Evolutionary conservation across 2,113 vertebrate species (phyloP), one percentile per base, ranked within the genome.

Genomic region (Rhegmatorhina hoffmannsi): DNA sequence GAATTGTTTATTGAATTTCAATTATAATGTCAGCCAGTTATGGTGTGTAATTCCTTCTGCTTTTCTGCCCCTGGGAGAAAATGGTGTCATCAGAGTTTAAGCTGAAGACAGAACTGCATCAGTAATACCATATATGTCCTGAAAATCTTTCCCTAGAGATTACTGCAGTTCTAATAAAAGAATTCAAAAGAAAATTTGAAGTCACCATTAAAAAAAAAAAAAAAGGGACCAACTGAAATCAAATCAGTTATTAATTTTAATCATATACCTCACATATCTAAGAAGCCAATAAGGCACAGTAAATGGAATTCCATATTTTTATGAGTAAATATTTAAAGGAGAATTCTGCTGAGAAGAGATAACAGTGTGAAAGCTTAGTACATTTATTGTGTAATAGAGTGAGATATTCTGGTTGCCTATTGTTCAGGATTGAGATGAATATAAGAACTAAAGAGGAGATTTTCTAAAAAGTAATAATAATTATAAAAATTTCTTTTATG

Each of bases 1-100:
- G 44, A 89, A 79, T 76, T 84, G 40, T 76, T 94, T 83, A 84
- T 43, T 85, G 82, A 91, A 95, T 94, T 95, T 58, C 78, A 92
- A 33, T 92, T 89, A 74, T n/a, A 73, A 76, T 55, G 55, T 74
- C 70, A 76, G 38, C 66, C 26, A 58, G 17, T 70, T 83, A 66
- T 55, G 59, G 11, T 80, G 29, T 59, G 28, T 67, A 83, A 89
- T 82, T 87, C 52, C 26, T 93, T 76, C 46, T 5, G 6, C 21
- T 73, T 91, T 89, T 60, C 62, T 76, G 23, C 44, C 2, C 4
- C 6, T 7, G 31, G 25, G 18, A 89, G 31, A 43, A 90, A 92
- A 85, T 55, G 25, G 33, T 83, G 43, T 74, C 55, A 77, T 62
- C 25, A 70, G n/a, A 82, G 26, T 25, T 89, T 62, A 73, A 77